Base-by-base conservation (phyloP, 2,797 vertebrate species). In the Aotus griseimembra region DNA sequence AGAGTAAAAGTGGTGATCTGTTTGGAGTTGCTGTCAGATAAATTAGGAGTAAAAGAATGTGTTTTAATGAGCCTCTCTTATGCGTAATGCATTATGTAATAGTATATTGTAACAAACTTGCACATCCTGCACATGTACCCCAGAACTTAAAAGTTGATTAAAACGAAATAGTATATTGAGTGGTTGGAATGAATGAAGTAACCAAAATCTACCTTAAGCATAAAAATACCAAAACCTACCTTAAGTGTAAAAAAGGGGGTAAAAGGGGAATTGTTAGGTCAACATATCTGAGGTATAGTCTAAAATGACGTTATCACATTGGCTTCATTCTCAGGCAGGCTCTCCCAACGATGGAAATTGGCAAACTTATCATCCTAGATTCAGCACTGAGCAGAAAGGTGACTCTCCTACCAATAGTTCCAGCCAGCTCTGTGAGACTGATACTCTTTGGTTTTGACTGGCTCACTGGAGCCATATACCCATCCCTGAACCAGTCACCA, bases 31-130 rank as follows among this genome's bases (percentile, higher is more conserved):
- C n/a, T 94, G 13, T 72, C 13, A 80, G 48, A 83, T 64, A 90
- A 96, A 52, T 88, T 77, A 70, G 12, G 50, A 80, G 73, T 75
- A 58, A 93, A 93, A 88, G n/a, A 55, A 86, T 61, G 44, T 33
- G 3, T 13, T 95, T 75, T 57, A 58, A 30, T 20, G 57, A 81
- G 3, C n/a, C 39, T 4, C 24, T 76, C 20, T 61, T 83, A 11
- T 75, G 24, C 2, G 48, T 19, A 83, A 4, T 76, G 13, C 58
- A 30, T 93, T 85, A 79, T 52, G 58, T 67, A n/a, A 67, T 33
- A 67, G 64, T 19, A n/a, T 67, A 67, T 17, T n/a, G 64, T 67
- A 67, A n/a, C 61, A 67, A 67, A 67, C 33, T 67, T n/a, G 15
- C 15, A 19, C 33, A 67, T 67, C 33, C 15, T 67, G 33, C 33